Conservation (phyloP, 1,140 invertebrate genomes). For the Trichoplusia ni region DNA sequence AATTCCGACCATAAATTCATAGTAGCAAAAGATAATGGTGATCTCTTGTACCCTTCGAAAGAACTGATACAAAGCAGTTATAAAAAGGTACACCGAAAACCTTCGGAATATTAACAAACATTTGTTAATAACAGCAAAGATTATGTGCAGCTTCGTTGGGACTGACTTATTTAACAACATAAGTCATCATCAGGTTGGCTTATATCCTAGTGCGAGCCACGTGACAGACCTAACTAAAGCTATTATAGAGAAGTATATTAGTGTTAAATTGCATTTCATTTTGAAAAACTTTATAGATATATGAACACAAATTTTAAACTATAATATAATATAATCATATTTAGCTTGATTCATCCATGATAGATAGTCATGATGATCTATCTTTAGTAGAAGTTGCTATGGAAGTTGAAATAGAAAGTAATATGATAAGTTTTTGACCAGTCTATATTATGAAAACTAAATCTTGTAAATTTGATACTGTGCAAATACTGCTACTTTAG, state of each 20-base stretch:
- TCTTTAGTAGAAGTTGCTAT: too few relatives aligned
- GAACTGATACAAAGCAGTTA: constrained; percentile 5
- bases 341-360: too few relatives aligned
- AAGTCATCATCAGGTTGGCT: constrained; percentile 10
- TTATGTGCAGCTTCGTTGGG: constrained; percentile 7
- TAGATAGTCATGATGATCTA: too few relatives aligned
- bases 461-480: too few relatives aligned
- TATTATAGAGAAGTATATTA: constrained; percentile 11
- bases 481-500: too few relatives aligned
- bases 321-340: too few relatives aligned
- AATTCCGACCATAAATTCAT: constrained; percentile 6
- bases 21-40: constrained; percentile 21
- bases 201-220: constrained; percentile 12
- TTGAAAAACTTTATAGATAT: too few relatives aligned
- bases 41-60: constrained; percentile 19
- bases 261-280: too few relatives aligned
- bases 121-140: not conserved
- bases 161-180: constrained; percentile 6
- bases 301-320: too few relatives aligned
- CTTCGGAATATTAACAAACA: not conserved
- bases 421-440: too few relatives aligned
- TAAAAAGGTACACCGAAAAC: not conserved
- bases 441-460: too few relatives aligned
- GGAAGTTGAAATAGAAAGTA: too few relatives aligned
- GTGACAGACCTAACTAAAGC: constrained; percentile 18